phyloP scores from a whole-genome alignment of 2,797 vertebrate genomes.

The Synaphobranchus kaupii region DNA sequence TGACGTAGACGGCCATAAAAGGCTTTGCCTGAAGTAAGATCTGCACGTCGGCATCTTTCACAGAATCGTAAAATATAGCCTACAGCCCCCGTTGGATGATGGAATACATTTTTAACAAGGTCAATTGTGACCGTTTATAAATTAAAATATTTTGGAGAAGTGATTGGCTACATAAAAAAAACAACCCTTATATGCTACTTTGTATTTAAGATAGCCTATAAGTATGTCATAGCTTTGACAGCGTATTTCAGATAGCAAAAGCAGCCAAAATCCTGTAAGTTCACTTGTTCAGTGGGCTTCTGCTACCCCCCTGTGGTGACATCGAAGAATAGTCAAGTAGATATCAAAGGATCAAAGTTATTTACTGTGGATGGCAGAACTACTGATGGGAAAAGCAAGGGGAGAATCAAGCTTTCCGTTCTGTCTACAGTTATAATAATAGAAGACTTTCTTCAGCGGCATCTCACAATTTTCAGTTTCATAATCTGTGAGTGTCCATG shows the following conservation, averaged over 20 bases:
- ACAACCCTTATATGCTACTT: background rate
- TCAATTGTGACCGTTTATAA: background rate
- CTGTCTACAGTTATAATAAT: background rate
- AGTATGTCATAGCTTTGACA: background rate
- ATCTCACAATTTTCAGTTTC: background rate
- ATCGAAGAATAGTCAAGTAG: background rate
- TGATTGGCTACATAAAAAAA: background rate
- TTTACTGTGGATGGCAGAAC: background rate
- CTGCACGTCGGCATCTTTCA: background rate
- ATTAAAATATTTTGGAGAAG: background rate
- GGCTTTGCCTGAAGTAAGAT: background rate
- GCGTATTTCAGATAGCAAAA: background rate
- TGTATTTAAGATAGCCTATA: background rate
- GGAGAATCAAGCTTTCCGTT: background rate
- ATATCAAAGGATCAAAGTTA: background rate
- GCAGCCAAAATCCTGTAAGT: background rate
- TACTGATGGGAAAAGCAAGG: background rate
- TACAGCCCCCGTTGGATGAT: background rate
- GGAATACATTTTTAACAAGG: background rate
- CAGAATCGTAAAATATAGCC: background rate
- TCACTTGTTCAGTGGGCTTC: background rate
- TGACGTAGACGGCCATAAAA: background rate
- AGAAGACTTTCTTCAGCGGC: background rate
- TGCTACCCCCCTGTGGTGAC: background rate
- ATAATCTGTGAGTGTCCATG: background rate